Base-by-base conservation (phyloP, 2,113 vertebrate genomes). In the Bubalus kerabau region DNA sequence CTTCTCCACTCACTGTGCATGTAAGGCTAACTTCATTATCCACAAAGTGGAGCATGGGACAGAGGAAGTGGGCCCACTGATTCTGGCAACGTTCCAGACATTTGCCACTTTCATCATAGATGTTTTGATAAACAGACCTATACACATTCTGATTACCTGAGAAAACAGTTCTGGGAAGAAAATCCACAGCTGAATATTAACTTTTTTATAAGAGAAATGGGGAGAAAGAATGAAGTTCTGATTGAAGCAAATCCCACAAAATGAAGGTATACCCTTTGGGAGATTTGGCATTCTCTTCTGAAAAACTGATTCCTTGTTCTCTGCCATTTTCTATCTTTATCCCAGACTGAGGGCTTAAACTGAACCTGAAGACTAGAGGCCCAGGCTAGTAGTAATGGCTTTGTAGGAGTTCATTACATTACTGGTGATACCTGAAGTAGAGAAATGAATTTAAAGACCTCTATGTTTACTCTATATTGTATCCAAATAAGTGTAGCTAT, bases 201-300 rank as follows among this genome's bases (percentile, higher is more conserved):
- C 60, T 76, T 98, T 94, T 24, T 97, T 94, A 59, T 60, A 71
- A 84, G 4, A 95, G 32, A 94, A 91, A 87, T n/a, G 14, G 46
- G 19, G 24, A 87, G 30, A 80, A 4, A 28, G 17, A 24, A 92
- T 74, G 7, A 94, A 87, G 83, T 89, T 7, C 48, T 60, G 12
- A 46, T 56, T 93, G 46, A 14, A 57, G 76, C 60, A 96, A 96
- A 87, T 84, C n/a, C 50, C 74, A 84, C 80, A 87, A 46, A 87
- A 48, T 87, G 24, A 62, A 96, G 40, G 23, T 16, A 93, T 82
- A 80, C 4, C 13, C 43, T 96, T 92, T 48, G 83, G 56, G 24
- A 83, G 24, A 80, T 40, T 60, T 90, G 56, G 24, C 14, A 84
- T 67, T 6, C 21, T 85, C 30, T 80, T 93, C 23, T 91, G 78